Conservation (phyloP, 1,140 invertebrate genomes). For the Aphis gossypii region DNA sequence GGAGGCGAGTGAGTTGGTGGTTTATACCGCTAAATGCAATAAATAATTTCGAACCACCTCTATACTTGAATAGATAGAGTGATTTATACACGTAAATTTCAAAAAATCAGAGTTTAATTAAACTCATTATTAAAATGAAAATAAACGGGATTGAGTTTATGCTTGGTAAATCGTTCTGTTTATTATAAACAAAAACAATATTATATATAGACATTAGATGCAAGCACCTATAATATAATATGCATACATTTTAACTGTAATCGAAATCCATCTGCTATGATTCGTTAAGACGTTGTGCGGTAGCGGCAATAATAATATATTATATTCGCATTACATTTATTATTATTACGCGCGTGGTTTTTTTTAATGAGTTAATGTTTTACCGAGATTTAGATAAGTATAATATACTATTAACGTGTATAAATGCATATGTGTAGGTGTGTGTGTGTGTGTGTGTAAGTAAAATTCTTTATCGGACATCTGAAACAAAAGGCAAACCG, state of each 20-base stretch:
- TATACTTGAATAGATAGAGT: too few species aligned
- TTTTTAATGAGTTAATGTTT: constrained; percentile 16
- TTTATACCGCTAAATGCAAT: too few species aligned
- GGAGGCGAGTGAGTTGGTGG: too few species aligned
- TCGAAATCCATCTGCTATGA: background rate
- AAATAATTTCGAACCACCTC: too few species aligned
- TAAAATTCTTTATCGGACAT: background rate
- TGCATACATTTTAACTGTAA: background rate
- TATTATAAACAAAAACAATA: too few species aligned
- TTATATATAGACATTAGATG: too few species aligned
- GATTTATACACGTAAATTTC: too few species aligned
- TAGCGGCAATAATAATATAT: background rate
- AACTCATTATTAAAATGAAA: too few species aligned
- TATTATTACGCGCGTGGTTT: background rate
- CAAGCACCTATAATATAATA: too few species aligned
- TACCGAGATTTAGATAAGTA: constrained; percentile 14
- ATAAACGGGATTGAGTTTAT: background rate
- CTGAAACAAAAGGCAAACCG: constrained; percentile 3
- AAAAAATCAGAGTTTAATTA: background rate
- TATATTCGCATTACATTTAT: background rate
- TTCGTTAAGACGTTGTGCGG: background rate
- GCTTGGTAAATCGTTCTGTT: background rate
- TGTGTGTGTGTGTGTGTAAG: background rate
- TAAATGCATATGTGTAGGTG: too few species aligned
- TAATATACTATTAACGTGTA: background rate